Evolutionary conservation across 2,888 invertebrate genomes (phyloP).

Genomic region (Lasioglossum lativentre): DNA sequence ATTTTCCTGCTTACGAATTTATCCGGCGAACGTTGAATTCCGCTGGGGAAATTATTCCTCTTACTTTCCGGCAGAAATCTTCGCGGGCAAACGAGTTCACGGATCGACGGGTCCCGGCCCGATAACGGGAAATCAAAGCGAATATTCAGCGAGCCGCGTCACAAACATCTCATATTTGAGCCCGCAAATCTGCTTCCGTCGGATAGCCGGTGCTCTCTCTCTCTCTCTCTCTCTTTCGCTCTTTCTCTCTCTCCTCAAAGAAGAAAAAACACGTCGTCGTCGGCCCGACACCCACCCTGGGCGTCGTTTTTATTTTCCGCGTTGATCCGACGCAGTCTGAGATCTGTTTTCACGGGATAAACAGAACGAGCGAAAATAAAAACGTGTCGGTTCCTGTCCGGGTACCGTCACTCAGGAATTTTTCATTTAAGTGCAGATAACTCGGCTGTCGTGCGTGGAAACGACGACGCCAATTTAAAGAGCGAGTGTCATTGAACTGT

Average conservation of each 20-base stretch:
- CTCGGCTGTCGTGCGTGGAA: background rate
- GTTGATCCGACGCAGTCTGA: background rate
- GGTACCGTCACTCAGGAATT: background rate
- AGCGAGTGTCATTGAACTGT: background rate
- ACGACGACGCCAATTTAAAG: too few relatives aligned
- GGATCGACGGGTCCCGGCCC: slow-evolving; percentile 55
- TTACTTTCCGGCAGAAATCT: slow-evolving; percentile 46
- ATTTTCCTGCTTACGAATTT: slow-evolving; percentile 41
- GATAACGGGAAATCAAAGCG: slow-evolving; percentile 75
- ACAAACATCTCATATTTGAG: slow-evolving; percentile 71
- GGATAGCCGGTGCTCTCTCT: background rate
- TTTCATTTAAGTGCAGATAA: background rate
- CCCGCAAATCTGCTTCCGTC: slow-evolving; percentile 59
- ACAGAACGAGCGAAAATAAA: background rate
- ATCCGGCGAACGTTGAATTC: slow-evolving; percentile 45
- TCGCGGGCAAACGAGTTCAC: slow-evolving; percentile 63
- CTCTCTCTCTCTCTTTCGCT: background rate
- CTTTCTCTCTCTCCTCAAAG: slow-evolving; percentile 2
- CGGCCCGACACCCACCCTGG: slow-evolving; percentile 26
- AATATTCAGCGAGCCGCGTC: slow-evolving; percentile 63
- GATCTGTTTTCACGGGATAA: background rate
- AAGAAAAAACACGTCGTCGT: slow-evolving; percentile 47
- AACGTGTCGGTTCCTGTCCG: background rate
- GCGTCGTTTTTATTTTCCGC: background rate
- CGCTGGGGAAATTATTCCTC: slow-evolving; percentile 43